Evolutionary conservation across 2,113 vertebrate species (phyloP), one percentile per base, ranked within the genome.

Genomic region (Eonycteris spelaea): DNA sequence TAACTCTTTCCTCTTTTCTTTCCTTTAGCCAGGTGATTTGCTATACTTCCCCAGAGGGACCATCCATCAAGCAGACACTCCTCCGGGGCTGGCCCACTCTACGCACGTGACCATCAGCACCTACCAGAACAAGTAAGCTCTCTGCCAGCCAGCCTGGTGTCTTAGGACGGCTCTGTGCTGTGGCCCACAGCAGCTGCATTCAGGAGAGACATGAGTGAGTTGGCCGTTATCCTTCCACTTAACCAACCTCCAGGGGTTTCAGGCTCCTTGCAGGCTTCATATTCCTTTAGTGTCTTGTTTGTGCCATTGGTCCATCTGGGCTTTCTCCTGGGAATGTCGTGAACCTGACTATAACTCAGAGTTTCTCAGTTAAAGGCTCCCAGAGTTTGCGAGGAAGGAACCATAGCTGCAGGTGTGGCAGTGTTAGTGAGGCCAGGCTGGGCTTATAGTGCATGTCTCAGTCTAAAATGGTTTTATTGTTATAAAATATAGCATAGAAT

Each of bases 21-120:
- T 82, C 91, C 83, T 95, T 73, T 90, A 99, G 99, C 98, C 99
- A 2, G 99, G 99, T 78, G 99, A 99, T 95, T 97, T 99, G 35
- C 57, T 99, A 40, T 99, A 99, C 98, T 99, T 99, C 51, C 99
- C 99, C 89, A 98, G 99, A 98, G 99, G 99, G 80, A 99, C 99
- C 15, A 99, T 99, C 96, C 99, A 99, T 96, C 99, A 99, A 90
- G 99, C 99, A 26, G 98, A 99, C 86, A 99, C 99, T 26, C 99
- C 99, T 48, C 92, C 97, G 4, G 99, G 99, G 22, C 97, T 98
- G 90, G 97, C 98, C 16, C 97, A 98, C 95, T 99, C 99, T 45
- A 99, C 99, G 40, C 99, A 99, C 0, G 95, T 99, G 97, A 99
- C 99, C 63, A 99, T 99, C 98, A 99, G 99, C 97, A 99, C 99